Base-by-base conservation (phyloP, 1,140 invertebrate species). In the Periplaneta americana region DNA sequence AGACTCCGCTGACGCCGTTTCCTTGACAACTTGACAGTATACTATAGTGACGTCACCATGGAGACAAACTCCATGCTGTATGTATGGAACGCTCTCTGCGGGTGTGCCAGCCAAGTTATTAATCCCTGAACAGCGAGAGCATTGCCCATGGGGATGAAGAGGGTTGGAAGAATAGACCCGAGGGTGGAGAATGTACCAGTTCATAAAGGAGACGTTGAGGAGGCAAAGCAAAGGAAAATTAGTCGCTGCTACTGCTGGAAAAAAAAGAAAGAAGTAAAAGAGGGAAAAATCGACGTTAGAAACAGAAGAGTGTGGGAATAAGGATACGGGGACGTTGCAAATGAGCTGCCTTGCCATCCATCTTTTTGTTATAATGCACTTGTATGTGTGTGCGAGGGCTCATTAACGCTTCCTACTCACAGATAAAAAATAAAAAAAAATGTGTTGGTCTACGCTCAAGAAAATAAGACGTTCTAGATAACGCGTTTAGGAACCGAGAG, bases 211-310 rank as follows among this genome's bases (percentile, higher is more conserved):
- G 77, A 37, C 77, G 79, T 80, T 33, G 33, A 48, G 48, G 37
- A 80, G 79, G 36, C 36, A 80, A 80, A 34, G 37, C 48, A 34
- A 66, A 80, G 48, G 79, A 33, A 80, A 66, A 80, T 80, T 48
- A 80, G 79, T 66, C n/a, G 77, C 77, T 37, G 48, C 48, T 66
- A 28, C 48, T 66, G 22, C 48, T 66, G 22, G 22, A 28, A 13
- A 13, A 13, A 28, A 6, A 28, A n/a, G 22, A 28, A 8, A 5
- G n/a, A n/a, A 34, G 77, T 6, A 36, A n/a, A 32, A 34, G 34
- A 48, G 28, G 39, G 35, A 78, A 48, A 48, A 78, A 78, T 78
- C 77, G 77, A 78, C 77, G 77, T 78, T n/a, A 78, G 34, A 34
- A 78, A 78, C 36, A 78, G 34, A 36, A 28, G 34, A 78, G 77